Base-by-base conservation (phyloP, 2,888 invertebrate genomes). In the Euspilapteryx auroguttella region DNA sequence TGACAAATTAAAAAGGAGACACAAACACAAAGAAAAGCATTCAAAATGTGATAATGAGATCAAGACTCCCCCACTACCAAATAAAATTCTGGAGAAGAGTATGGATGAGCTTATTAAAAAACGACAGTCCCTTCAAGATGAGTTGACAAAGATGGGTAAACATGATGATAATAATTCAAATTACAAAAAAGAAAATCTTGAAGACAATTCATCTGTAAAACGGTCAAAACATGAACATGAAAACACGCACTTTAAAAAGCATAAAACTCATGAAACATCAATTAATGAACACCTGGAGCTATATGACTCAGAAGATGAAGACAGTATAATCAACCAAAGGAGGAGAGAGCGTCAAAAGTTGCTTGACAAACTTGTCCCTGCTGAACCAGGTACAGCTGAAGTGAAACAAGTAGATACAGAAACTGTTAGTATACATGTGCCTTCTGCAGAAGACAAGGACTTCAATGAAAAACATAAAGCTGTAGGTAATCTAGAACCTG, bases 321-420 rank as follows among this genome's bases (percentile, higher is more conserved):
- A 96, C 61, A 85, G 82, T 37, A 90, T 95, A 39, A 97, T 97
- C 55, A 90, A 94, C 58, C 82, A 83, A 55, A 80, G 93, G 44
- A 80, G 96, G 44, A 87, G 88, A 54, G 86, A 90, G 49, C 79
- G 96, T 21, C 93, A 94, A 59, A 89, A 90, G 56, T 71, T 97
- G 11, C 52, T 95, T 31, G 88, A 88, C 40, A 63, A 68, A 41
- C 29, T 37, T 12, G 31, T 15, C 6, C 24, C 7, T 10, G 25
- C n/a, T n/a, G n/a, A 17, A 5, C 17, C 17, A 17, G 8, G 17
- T 17, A 8, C 17, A 17, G 8, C 5, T 5, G 17, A 17, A 17
- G 17, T 17, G 5, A 17, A 17, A n/a, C n/a, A n/a, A n/a, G n/a
- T n/a, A n/a, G n/a, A n/a, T n/a, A n/a, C n/a, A n/a, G n/a, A n/a